Evolutionary conservation across 2,888 invertebrate genomes (phyloP), one percentile per base, ranked within the genome.

Genomic region (Heliconius ethilla): DNA sequence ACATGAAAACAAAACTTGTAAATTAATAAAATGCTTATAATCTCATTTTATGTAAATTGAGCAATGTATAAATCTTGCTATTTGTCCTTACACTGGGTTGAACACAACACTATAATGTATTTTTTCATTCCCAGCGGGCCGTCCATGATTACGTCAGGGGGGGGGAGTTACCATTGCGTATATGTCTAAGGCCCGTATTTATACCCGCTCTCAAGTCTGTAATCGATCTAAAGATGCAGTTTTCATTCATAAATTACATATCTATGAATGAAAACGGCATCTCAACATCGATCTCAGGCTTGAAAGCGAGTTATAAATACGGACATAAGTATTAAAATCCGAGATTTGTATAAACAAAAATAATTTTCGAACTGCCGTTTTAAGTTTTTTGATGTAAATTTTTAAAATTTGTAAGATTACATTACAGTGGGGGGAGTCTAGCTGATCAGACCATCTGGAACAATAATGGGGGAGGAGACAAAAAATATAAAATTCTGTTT

Each of bases 41-140:
- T 84, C 81, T 82, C 82, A 80, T 59, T 59, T 75, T 63, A 75
- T 59, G 78, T 81, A 80, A 82, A 81, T 83, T 83, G 83, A 84
- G 84, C 84, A 83, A 82, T 75, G 62, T 18, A 15, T 63, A 1
- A 18, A 62, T 76, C 15, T 62, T 76, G 75, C 70, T 37, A 59
- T 25, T n/a, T 69, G 40, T 69, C 69, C n/a, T 37, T 33, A 59
- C 72, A 59, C 25, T 72, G 33, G n/a, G 33, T 45, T 9, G 13
- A 72, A 37, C 72, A 33, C 55, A 59, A 72, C 37, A 55, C 33
- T 33, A 11, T 33, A 59, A 15, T 37, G 4, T 9, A 13, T 37
- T 40, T 25, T 45, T 2, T 27, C 1, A 13, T 37, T 67, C 7
- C 55, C 15, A 15, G 15, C 51, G 51, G 51, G 51, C 51, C 51